phyloP scores from a whole-genome alignment of 2,797 vertebrate species.

The Enteromius fasciolatus region DNA sequence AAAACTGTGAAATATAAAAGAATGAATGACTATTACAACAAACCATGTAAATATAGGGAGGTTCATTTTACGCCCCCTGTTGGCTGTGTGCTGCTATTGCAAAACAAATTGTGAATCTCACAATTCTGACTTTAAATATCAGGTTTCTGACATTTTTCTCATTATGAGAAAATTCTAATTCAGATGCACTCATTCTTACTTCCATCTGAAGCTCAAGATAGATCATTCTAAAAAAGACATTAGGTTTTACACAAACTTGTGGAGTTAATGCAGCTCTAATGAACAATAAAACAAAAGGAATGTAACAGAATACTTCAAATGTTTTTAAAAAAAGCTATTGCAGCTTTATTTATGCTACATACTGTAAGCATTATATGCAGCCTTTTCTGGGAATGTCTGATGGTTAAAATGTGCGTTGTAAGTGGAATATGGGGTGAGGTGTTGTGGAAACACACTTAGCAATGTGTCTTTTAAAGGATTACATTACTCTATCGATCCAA shows the following conservation, averaged over 20 bases:
- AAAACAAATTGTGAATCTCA: not conserved
- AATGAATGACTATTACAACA: constrained; percentile 54
- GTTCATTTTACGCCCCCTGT: constrained; percentile 4
- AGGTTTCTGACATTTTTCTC: not conserved
- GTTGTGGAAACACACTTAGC: constrained; percentile 55
- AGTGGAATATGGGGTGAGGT: constrained; percentile 42
- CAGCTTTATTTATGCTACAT: not conserved
- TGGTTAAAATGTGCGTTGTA: constrained; percentile 21
- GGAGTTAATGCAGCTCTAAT: not conserved
- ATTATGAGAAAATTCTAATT: not conserved
- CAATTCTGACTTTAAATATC: not conserved
- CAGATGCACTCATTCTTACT: not conserved
- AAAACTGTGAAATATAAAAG: constrained; percentile 37
- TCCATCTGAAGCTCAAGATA: not conserved
- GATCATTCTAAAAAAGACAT: not conserved
- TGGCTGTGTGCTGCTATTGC: constrained; percentile 14
- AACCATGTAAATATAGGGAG: constrained; percentile 21
- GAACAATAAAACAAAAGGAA: not conserved
- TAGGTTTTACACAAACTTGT: not conserved
- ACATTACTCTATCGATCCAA: constrained; percentile 59
- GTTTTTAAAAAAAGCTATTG: not conserved
- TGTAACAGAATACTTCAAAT: not conserved
- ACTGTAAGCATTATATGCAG: not conserved
- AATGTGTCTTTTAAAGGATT: constrained; percentile 61
- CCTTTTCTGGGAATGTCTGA: constrained; percentile 26